These are phyloP conservation scores for Trematocara variabile DNA, from an alignment of 2,113 vertebrate genomes.

Conservation along the genomic window DNA sequence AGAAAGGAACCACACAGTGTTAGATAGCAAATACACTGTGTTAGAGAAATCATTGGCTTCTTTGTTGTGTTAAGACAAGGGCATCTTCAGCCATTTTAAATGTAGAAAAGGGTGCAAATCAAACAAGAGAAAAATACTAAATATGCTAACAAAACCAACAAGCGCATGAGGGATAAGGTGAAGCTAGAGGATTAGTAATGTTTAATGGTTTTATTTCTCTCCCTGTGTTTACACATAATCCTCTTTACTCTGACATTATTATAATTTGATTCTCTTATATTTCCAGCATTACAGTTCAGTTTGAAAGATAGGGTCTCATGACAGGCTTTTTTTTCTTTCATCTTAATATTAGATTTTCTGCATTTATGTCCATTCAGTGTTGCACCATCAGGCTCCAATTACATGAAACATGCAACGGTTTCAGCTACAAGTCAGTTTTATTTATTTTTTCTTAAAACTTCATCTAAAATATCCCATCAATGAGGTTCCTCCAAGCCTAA, in stretches of 20 bases:
- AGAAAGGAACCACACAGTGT: neutral
- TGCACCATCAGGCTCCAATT: neutral
- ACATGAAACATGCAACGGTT: neutral
- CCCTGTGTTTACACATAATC: neutral
- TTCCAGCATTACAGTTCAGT: neutral
- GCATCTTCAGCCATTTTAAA: neutral
- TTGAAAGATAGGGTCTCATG: neutral
- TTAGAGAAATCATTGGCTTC: neutral
- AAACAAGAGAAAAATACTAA: neutral
- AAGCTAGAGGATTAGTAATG: neutral
- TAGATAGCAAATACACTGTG: neutral
- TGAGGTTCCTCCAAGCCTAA: neutral
- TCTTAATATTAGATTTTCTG: neutral
- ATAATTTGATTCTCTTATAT: neutral
- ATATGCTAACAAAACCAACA: neutral
- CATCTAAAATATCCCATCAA: neutral
- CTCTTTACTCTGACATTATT: neutral
- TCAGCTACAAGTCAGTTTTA: neutral
- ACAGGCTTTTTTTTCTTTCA: neutral
- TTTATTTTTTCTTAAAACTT: neutral
- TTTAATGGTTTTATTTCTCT: neutral
- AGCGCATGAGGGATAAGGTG: neutral
- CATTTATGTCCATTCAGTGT: neutral
- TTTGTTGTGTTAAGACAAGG: neutral
- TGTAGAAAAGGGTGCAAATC: neutral